Evolutionary conservation across 2,113 vertebrate genomes (phyloP).

Genomic region (Phylloscopus trochiloides): DNA sequence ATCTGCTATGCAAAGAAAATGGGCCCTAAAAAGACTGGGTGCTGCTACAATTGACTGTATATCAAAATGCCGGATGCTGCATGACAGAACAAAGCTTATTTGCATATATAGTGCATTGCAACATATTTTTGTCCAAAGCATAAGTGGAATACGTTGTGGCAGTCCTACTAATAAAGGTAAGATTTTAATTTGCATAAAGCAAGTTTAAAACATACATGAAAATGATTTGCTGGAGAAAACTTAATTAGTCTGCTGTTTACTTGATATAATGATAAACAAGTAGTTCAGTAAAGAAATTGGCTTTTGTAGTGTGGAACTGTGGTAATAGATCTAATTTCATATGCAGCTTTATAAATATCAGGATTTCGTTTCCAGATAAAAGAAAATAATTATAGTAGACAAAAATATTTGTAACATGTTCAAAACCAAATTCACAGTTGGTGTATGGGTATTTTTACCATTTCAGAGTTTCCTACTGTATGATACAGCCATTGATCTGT

Average conservation of each 20-base stretch:
- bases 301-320: background rate
- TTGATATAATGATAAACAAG: background rate
- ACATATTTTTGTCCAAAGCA: slow-evolving; percentile 58
- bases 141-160: slow-evolving; percentile 55
- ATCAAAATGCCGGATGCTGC: slow-evolving; percentile 67
- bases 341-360: background rate
- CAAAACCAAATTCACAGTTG: background rate
- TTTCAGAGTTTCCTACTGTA: background rate
- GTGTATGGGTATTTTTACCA: background rate
- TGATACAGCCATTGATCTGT: background rate
- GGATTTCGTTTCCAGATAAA: background rate
- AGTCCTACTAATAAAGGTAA: slow-evolving; percentile 62
- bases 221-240: background rate
- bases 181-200: slow-evolving; percentile 39
- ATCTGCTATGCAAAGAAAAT: slow-evolving; percentile 55
- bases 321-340: background rate
- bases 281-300: background rate
- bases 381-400: background rate
- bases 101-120: slow-evolving; percentile 65
- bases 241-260: background rate
- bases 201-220: background rate
- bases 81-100: slow-evolving; percentile 62
- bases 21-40: slow-evolving; percentile 45
- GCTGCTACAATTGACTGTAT: slow-evolving; percentile 60
- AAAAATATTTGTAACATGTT: background rate